Evolutionary conservation across 2,888 invertebrate genomes (phyloP), one percentile per base, ranked within the genome.

Genomic region (Sminthurides aquaticus): DNA sequence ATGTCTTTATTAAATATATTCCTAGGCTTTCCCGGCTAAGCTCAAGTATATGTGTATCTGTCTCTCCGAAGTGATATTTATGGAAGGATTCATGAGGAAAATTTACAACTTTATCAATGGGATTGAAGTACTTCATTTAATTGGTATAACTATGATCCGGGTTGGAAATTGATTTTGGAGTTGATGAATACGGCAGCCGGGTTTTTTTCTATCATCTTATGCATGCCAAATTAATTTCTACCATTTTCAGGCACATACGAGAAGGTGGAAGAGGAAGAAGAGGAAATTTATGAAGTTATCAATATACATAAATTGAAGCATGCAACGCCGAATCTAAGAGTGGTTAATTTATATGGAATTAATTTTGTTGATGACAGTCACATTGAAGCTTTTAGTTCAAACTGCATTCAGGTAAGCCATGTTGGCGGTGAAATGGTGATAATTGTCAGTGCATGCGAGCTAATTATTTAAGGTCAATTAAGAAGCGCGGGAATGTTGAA

Each of bases 91-190:
- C 79, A 97, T 99, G 94, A 82, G 99, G 73, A 96, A 99, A 81
- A 99, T 99, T 71, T 99, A 99, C 80, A 98, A 98, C 79, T 99
- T 98, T 77, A 95, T 99, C 77, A 98, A 98, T 74, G 98, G 98
- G 2, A 80, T 99, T 65, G 96, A 99, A 82, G 91, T 95, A 63
- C 82, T 99, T 62, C 99, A 99, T 81, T 84, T 99, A 63, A 92
- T 99, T 77, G 99, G 92, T 90, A 75, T 70, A 52, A n/a, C 48
- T 8, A 43, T 43, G 48, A 15, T 15, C 48, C 15, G 48, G 11
- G 8, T 15, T 22, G n/a, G n/a, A n/a, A n/a, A n/a, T n/a, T n/a
- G n/a, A n/a, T n/a, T n/a, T n/a, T n/a, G n/a, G n/a, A n/a, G n/a
- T n/a, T n/a, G n/a, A n/a, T n/a, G n/a, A n/a, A n/a, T n/a, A n/a